Percentiles rank a stretch among this genome's conserved stretches.
Conservation (phyloP, 2,113 vertebrate genomes). For the Typhlomys cinereus region DNA sequence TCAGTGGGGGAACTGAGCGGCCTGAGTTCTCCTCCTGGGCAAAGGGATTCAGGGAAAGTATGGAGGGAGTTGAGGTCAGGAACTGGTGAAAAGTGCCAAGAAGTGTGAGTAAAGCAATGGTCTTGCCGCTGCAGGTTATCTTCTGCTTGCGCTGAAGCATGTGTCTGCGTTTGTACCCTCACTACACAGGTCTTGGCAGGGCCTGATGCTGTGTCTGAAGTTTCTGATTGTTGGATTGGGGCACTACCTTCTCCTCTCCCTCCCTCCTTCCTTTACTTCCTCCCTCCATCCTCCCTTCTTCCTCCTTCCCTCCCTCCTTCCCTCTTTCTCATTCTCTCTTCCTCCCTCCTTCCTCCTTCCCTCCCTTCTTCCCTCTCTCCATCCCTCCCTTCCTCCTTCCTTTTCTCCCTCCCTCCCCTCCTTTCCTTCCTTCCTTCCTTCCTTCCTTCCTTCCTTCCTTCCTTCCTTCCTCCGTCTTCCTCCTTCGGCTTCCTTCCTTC, state of each 20-base stretch:
- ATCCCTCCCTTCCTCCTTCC: too few species aligned
- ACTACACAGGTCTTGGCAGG: fast-evolving
- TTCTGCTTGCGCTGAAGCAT: background rate
- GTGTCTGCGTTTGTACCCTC: background rate
- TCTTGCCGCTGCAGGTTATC: background rate
- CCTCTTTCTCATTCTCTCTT: too few species aligned
- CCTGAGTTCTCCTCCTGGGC: background rate
- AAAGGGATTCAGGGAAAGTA: background rate
- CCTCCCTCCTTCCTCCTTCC: too few species aligned
- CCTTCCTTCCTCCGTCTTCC: too few species aligned
- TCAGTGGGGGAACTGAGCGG: background rate
- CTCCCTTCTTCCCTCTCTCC: too few species aligned
- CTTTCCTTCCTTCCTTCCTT: too few species aligned
- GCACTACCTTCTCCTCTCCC: background rate
- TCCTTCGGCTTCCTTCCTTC: too few species aligned
- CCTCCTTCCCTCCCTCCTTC: too few species aligned
- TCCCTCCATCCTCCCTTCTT: too few species aligned
- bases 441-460: too few species aligned
- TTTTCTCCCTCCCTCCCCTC: too few species aligned
- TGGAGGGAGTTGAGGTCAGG: background rate
- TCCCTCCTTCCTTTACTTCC: too few species aligned
- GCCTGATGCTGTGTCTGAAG: background rate
- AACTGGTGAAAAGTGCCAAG: background rate
- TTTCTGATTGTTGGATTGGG: background rate
- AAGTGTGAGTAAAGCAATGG: background rate